phyloP scores from a whole-genome alignment of 2,113 vertebrate genomes.

The Rhinolophus sinicus region DNA sequence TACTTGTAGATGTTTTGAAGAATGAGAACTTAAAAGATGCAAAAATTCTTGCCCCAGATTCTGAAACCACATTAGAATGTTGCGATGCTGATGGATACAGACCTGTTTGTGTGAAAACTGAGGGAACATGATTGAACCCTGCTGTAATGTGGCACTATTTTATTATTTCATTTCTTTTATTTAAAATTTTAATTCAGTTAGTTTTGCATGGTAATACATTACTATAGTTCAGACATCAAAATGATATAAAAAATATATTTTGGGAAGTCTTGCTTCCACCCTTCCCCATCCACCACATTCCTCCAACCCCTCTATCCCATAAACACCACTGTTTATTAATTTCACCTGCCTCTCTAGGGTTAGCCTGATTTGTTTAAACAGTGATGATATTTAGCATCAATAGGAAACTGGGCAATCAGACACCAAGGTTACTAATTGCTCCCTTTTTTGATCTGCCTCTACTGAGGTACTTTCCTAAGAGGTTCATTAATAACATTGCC shows the following conservation, averaged over 20 bases:
- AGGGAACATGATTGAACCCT: neutral
- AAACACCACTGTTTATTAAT: neutral
- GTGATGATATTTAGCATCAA: neutral
- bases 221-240: neutral
- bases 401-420: conserved; percentile 2
- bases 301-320: neutral
- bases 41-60: neutral
- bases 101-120: neutral
- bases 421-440: neutral
- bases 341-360: neutral
- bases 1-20: neutral
- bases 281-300: neutral
- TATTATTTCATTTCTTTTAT: neutral
- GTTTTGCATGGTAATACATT: neutral
- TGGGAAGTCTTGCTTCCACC: neutral
- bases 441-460: neutral
- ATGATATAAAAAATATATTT: neutral
- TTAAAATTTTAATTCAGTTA: neutral
- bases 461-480: conserved; percentile 29
- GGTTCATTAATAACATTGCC: conserved; percentile 12
- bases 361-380: neutral
- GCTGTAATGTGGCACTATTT: neutral
- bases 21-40: neutral
- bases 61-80: neutral
- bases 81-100: neutral